A percentile compares a stretch with the other conserved stretches of the same genome.
Conservation (phyloP, 1,140 invertebrate genomes). For the Ptiloglossa arizonensis region DNA sequence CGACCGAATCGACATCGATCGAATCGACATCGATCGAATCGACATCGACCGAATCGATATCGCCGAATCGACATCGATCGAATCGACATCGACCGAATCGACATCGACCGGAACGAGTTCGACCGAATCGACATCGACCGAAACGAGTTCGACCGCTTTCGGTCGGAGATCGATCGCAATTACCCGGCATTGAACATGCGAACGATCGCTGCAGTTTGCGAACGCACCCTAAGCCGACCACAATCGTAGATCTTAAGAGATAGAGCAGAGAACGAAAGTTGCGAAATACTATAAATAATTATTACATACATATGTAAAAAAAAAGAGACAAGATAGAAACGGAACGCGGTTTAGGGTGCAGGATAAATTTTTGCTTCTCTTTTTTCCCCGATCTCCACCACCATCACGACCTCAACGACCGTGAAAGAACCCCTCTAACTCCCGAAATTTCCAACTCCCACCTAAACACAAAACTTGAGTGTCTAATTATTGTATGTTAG, state of each 20-base stretch:
- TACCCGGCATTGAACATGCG: slow-evolving; percentile 39
- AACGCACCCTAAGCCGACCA: slow-evolving; percentile 50
- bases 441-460: slow-evolving; percentile 18
- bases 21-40: slow-evolving; percentile 1
- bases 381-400: not conserved
- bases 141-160: too few relatives aligned
- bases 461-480: slow-evolving; percentile 55
- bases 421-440: not conserved
- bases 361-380: slow-evolving; percentile 35
- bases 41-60: slow-evolving; percentile 4
- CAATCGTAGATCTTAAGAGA: not conserved
- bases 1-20: slow-evolving; percentile 12
- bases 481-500: slow-evolving; percentile 78
- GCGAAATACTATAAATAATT: too few relatives aligned
- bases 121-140: slow-evolving; percentile 3
- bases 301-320: too few relatives aligned
- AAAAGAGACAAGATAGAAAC: not conserved
- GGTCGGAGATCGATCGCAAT: not conserved
- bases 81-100: too few relatives aligned
- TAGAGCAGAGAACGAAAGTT: not conserved
- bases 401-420: not conserved
- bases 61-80: slow-evolving; percentile 17
- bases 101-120: slow-evolving; percentile 10
- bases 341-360: slow-evolving; percentile 54
- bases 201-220: slow-evolving; percentile 30